These are phyloP conservation scores for Drosophila meridiana DNA, from an alignment of 2,888 invertebrate genomes.

Conservation along the genomic window DNA sequence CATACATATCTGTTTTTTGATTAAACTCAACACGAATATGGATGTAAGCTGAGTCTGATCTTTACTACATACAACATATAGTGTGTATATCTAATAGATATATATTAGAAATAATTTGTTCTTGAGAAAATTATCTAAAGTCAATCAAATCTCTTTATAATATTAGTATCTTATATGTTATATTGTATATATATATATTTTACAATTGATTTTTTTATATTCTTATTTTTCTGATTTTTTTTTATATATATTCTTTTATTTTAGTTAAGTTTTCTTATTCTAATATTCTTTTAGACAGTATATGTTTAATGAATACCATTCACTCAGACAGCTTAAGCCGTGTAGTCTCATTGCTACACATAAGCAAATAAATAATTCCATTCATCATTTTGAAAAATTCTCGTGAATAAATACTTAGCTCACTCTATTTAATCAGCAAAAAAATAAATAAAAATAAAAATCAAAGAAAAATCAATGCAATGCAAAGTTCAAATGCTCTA, in stretches of 20 bases:
- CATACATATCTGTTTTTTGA: background rate
- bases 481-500: background rate
- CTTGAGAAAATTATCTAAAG: background rate
- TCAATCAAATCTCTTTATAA: no score
- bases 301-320: background rate
- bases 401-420: background rate
- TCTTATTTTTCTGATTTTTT: no score
- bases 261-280: background rate
- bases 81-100: no score
- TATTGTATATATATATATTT: no score
- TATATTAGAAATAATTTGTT: background rate
- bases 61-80: background rate
- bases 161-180: no score
- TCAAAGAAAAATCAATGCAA: background rate
- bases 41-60: no score
- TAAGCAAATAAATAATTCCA: background rate
- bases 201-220: no score
- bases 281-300: background rate
- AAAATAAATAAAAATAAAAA: background rate
- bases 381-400: constrained; percentile 10
- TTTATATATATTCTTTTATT: no score
- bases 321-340: background rate
- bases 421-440: background rate
- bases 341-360: background rate
- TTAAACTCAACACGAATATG: background rate